Evolutionary conservation across 2,888 invertebrate species (phyloP).

Genomic region (Calameuta idolon): DNA sequence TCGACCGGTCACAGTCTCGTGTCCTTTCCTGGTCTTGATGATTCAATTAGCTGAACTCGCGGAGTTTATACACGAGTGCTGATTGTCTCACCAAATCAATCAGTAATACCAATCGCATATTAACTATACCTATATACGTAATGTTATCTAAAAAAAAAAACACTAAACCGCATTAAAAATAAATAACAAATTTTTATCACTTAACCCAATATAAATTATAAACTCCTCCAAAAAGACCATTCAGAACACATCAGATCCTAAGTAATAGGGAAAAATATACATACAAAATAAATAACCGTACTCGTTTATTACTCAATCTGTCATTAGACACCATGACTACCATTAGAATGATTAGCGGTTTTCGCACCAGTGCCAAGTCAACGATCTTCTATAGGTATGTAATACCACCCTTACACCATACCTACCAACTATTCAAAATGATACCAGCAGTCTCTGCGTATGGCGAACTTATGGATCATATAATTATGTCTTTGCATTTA

Average conservation of each 20-base stretch:
- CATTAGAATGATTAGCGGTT: constrained; percentile 47
- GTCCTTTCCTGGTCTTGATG: not conserved
- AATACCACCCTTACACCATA: not conserved
- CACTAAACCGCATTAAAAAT: not conserved
- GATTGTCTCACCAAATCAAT: not conserved
- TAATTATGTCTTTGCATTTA: not conserved
- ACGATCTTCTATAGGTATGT: not conserved
- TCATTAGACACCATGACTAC: constrained; percentile 36
- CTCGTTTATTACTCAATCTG: constrained; percentile 33
- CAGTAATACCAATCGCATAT: not conserved
- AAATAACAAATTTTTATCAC: not conserved
- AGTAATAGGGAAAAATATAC: not conserved
- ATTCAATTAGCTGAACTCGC: not conserved
- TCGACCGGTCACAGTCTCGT: not conserved
- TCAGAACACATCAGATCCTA: not conserved
- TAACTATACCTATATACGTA: not conserved
- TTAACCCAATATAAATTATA: not conserved
- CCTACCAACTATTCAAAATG: not conserved
- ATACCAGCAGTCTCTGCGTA: not conserved
- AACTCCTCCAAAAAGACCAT: not conserved
- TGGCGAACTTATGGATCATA: not conserved
- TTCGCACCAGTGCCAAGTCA: constrained; percentile 17
- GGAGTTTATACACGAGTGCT: not conserved
- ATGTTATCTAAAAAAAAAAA: not conserved
- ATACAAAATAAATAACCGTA: not conserved